Evolutionary conservation across 2,797 vertebrate genomes (phyloP).

Genomic region (Poecilia wingei): DNA sequence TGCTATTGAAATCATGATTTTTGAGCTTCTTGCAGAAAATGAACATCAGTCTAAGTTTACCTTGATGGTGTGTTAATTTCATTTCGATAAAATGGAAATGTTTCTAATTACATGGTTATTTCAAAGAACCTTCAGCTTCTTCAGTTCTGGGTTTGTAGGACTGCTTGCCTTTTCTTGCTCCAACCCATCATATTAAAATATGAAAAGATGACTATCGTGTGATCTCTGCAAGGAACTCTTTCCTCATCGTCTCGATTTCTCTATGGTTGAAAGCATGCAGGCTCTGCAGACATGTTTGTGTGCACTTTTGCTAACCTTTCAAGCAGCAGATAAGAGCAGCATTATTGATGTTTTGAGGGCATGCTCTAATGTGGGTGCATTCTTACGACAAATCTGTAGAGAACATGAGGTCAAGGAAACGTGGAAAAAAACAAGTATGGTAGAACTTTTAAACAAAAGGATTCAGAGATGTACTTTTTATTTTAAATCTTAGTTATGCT

Average conservation of each 20-base stretch:
- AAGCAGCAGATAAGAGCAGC: constrained; percentile 59
- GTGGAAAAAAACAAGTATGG: constrained; percentile 24
- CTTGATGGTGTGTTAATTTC: background rate
- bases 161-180: background rate
- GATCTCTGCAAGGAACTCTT: constrained; percentile 6
- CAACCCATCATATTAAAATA: background rate
- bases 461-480: constrained; percentile 1
- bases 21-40: background rate
- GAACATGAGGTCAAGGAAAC: constrained; percentile 31
- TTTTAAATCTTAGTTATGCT: background rate
- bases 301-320: constrained; percentile 50
- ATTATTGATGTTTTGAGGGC: constrained; percentile 63
- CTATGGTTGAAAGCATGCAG: constrained; percentile 40
- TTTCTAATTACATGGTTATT: background rate
- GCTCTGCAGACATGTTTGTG: constrained; percentile 52
- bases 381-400: constrained; percentile 44
- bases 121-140: background rate
- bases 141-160: background rate
- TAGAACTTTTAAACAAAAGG: constrained; percentile 24
- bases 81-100: background rate
- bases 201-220: background rate
- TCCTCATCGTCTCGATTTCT: constrained; percentile 14
- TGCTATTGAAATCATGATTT: background rate
- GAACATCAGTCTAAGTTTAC: background rate
- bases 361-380: constrained; percentile 47